Conservation (phyloP, 2,797 vertebrate species). For the Centropyge bicolor region DNA sequence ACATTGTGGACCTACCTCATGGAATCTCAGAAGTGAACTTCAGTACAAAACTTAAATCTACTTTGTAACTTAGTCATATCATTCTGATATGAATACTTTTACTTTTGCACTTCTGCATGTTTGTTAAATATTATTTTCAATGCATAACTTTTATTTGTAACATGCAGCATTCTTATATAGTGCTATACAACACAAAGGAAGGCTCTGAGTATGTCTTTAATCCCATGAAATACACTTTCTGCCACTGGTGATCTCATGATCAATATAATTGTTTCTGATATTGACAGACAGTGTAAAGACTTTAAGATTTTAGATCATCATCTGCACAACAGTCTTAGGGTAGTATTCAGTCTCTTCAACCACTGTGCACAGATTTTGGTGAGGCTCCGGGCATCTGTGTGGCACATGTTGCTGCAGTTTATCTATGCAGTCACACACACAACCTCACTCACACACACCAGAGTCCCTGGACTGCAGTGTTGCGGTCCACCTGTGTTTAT, state of each 20-base stretch:
- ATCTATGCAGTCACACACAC: constrained; percentile 15
- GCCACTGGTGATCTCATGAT: background rate
- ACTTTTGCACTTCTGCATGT: no score
- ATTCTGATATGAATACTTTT: no score
- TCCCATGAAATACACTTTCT: background rate
- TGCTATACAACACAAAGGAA: no score
- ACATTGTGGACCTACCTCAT: no score
- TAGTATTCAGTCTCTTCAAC: constrained; percentile 14
- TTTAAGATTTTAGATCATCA: no score
- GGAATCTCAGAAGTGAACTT: background rate
- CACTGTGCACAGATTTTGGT: background rate
- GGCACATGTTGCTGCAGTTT: constrained; percentile 47
- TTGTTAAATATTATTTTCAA: no score
- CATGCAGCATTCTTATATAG: no score
- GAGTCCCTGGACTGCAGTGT: constrained; percentile 17
- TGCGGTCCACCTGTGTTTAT: constrained; percentile 71
- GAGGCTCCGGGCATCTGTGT: constrained; percentile 57
- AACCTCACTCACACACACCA: constrained; percentile 2
- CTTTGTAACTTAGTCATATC: no score
- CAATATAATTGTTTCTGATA: background rate
- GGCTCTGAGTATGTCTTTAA: background rate
- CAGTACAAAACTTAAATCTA: background rate
- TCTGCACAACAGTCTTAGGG: background rate
- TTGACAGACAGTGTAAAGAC: no score
- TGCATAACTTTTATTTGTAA: no score